phyloP scores from a whole-genome alignment of 2,888 invertebrate genomes.

The Mechanitis mazaeus region DNA sequence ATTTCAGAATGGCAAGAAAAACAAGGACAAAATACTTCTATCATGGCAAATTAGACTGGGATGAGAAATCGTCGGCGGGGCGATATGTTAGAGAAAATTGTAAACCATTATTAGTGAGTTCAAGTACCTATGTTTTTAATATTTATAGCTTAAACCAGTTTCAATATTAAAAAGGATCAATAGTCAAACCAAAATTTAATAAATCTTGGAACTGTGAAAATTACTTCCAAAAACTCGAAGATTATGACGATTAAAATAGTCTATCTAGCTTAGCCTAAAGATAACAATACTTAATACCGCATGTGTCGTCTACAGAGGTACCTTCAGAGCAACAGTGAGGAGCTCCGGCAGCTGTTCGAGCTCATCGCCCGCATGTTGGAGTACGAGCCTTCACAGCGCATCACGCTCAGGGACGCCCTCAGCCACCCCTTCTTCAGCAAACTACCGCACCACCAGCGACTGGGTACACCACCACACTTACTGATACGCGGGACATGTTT shows the following conservation, averaged over 20 bases:
- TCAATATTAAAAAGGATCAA: background rate
- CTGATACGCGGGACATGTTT: background rate
- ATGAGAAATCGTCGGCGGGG: conserved; percentile 96
- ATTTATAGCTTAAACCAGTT: background rate
- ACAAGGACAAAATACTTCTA: conserved; percentile 99
- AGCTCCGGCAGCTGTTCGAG: conserved; percentile 95
- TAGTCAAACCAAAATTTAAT: too few species aligned
- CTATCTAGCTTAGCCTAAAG: too few species aligned
- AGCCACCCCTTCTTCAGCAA: conserved; percentile 95
- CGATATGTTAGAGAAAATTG: conserved; percentile 99
- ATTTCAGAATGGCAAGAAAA: conserved; percentile 88
- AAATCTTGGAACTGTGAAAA: too few species aligned
- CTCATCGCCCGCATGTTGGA: conserved; percentile 97
- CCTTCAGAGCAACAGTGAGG: conserved; percentile 89
- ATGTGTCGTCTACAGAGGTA: conserved; percentile 81
- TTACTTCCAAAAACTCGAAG: too few species aligned
- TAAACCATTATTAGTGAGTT: conserved; percentile 92
- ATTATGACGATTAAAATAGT: too few species aligned
- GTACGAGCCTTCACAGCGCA: conserved; percentile 94
- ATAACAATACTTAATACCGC: background rate
- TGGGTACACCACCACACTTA: conserved; percentile 56
- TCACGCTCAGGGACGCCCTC: conserved; percentile 91
- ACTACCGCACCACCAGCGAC: conserved; percentile 85
- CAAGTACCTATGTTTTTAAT: background rate
- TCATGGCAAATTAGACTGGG: conserved; percentile 98